phyloP scores from a whole-genome alignment of 2,113 vertebrate species.

The Colius striatus region DNA sequence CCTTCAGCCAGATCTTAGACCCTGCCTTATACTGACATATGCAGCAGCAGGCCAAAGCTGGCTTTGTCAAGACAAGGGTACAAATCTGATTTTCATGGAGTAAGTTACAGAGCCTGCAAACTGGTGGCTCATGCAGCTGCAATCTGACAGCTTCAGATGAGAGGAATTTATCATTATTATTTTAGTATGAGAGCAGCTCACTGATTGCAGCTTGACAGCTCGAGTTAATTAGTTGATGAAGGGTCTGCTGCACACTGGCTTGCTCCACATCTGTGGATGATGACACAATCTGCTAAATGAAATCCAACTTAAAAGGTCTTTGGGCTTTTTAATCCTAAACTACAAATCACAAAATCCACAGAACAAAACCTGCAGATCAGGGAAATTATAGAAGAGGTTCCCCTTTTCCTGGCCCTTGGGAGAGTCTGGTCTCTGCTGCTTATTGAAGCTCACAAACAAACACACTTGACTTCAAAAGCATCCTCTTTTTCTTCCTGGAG shows the following conservation, averaged over 20 bases:
- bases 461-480: slow-evolving; percentile 22
- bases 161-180: slow-evolving; percentile 52
- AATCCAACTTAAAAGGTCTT: slow-evolving; percentile 33
- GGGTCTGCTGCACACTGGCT: slow-evolving; percentile 24
- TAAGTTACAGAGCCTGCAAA: background rate
- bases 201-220: slow-evolving; percentile 54
- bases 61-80: background rate
- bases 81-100: background rate
- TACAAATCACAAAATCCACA: slow-evolving; percentile 37
- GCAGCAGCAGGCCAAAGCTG: background rate
- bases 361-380: slow-evolving; percentile 35
- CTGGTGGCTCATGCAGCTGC: background rate
- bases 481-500: background rate
- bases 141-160: slow-evolving; percentile 36
- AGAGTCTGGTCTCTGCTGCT: slow-evolving; percentile 17
- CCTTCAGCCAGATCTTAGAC: background rate
- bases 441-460: slow-evolving; percentile 11
- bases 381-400: slow-evolving; percentile 26
- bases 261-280: slow-evolving; percentile 17
- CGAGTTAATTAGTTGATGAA: slow-evolving; percentile 61
- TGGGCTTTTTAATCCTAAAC: slow-evolving; percentile 39
- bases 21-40: background rate
- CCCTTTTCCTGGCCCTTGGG: background rate
- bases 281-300: background rate
- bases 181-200: slow-evolving; percentile 26